Conservation (phyloP, 2,113 vertebrate genomes). For the Cervus canadensis region DNA sequence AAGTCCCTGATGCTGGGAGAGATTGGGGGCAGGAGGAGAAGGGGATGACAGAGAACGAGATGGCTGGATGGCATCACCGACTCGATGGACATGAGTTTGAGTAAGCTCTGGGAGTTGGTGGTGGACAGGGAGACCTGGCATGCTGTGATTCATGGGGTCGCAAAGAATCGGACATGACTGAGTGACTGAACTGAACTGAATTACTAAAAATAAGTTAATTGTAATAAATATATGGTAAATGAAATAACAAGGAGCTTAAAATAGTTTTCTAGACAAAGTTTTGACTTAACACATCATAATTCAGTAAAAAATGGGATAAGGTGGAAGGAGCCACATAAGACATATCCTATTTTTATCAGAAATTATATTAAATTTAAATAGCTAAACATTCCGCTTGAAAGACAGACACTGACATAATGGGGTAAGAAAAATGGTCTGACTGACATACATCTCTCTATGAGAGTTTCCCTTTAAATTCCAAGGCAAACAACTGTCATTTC, state of each 20-base stretch:
- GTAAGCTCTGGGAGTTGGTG: no score
- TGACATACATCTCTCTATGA: not conserved
- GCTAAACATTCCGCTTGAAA: not conserved
- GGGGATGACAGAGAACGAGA: no score
- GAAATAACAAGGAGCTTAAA: not conserved
- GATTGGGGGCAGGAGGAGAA: no score
- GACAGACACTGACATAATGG: not conserved
- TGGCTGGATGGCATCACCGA: no score
- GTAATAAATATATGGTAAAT: not conserved
- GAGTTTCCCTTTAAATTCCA: not conserved
- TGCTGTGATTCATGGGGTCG: no score
- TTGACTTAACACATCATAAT: not conserved
- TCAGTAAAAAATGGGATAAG: not conserved
- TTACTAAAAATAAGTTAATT: not conserved
- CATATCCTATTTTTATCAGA: not conserved
- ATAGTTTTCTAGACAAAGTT: not conserved
- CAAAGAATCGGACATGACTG: no score
- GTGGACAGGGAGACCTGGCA: no score
- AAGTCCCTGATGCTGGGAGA: no score
- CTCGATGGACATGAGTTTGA: no score
- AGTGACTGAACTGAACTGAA: no score
- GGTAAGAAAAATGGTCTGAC: not conserved
- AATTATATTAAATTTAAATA: not conserved
- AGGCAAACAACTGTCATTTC: not conserved
- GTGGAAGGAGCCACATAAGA: not conserved